These are phyloP conservation scores for Porites rus DNA, from an alignment of 92 coral and sea anemone genomes.

Conservation along the genomic window DNA sequence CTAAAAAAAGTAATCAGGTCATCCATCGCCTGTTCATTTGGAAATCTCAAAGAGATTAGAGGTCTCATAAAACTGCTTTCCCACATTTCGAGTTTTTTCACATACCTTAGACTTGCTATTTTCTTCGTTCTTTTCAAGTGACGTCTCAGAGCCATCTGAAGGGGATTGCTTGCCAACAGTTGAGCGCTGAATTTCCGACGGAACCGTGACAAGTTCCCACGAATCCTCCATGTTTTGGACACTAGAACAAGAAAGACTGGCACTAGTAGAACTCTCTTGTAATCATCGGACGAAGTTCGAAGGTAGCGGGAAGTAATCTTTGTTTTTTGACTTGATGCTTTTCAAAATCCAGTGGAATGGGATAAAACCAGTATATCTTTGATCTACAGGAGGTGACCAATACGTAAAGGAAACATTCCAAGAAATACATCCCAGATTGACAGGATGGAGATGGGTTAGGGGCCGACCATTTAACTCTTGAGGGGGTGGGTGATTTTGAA, in stretches of 20 bases:
- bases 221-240: conserved; percentile 70
- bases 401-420: not conserved
- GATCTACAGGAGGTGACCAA: not conserved
- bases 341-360: not conserved
- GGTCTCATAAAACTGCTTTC: not conserved
- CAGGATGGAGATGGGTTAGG: not conserved
- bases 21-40: not conserved
- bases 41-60: no score
- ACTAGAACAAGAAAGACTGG: not conserved
- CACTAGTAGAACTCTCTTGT: not conserved
- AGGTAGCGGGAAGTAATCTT: not conserved
- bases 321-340: not conserved
- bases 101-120: conserved; percentile 33
- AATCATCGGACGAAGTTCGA: no score
- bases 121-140: conserved; percentile 24
- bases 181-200: conserved; percentile 75
- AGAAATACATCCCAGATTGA: not conserved
- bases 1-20: no score
- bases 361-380: not conserved
- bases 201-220: conserved; percentile 76
- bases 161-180: conserved; percentile 4
- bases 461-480: not conserved
- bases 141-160: conserved; percentile 26
- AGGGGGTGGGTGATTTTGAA: no score
- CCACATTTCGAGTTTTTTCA: not conserved